Conservation (phyloP, 2,113 vertebrate species). For the Clarias magur region DNA sequence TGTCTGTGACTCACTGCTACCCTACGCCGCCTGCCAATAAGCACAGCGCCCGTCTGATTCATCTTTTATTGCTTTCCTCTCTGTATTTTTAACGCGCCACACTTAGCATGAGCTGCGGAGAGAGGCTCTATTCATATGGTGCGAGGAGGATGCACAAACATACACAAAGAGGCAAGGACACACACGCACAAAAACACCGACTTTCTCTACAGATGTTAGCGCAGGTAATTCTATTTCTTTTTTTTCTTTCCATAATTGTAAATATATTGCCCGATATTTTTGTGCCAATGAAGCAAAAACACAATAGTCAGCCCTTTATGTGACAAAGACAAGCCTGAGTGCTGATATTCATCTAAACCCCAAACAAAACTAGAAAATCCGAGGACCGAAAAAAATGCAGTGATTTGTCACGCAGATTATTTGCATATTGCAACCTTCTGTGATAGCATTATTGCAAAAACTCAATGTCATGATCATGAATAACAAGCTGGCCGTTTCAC, state of each 20-base stretch:
- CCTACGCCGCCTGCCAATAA: conserved; percentile 49
- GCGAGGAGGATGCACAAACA: not conserved
- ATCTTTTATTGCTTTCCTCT: conserved; percentile 56
- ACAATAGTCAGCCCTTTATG: not conserved
- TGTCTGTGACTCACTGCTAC: conserved; percentile 51
- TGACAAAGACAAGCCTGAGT: not conserved
- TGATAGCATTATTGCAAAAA: not conserved
- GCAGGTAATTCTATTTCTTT: not conserved
- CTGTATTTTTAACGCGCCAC: conserved; percentile 53
- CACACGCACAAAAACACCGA: conserved; percentile 14
- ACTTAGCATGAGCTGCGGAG: conserved; percentile 34
- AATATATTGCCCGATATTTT: not conserved
- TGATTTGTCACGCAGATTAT: not conserved
- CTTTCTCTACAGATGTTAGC: not conserved
- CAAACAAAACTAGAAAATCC: not conserved
- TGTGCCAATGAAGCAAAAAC: not conserved
- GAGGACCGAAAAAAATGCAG: not conserved
- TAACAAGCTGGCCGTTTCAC: not conserved
- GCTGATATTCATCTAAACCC: not conserved
- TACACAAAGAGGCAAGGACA: conserved; percentile 8
- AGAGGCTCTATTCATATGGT: conserved; percentile 29
- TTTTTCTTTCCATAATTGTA: not conserved
- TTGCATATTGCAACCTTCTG: not conserved
- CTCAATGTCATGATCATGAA: not conserved
- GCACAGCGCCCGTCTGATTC: conserved; percentile 50